Percentiles rank a stretch among this genome's conserved stretches.
phyloP scores from a whole-genome alignment of 2,113 vertebrate species.

The Plestiodon gilberti region DNA sequence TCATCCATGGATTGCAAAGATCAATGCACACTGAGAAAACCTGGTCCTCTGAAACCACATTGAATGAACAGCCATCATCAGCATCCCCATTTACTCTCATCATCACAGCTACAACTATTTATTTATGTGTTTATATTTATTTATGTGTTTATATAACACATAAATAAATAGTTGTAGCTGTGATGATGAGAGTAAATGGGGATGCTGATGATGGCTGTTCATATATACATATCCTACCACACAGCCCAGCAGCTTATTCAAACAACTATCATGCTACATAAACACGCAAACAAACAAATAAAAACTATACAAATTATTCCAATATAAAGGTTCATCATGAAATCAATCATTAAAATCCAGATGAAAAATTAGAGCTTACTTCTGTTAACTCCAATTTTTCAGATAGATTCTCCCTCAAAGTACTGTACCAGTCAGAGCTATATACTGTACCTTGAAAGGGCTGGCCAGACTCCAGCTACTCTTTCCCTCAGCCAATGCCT shows the following conservation, averaged over 20 bases:
- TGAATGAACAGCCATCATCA: neutral
- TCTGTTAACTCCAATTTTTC: too few relatives aligned
- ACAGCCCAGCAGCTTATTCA: neutral
- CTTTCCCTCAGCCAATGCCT: neutral
- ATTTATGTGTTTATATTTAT: too few relatives aligned
- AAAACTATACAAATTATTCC: neutral
- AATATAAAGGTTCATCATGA: neutral
- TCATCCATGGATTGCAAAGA: neutral
- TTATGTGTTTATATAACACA: too few relatives aligned
- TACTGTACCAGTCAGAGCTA: neutral
- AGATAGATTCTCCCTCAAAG: neutral
- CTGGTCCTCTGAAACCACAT: neutral
- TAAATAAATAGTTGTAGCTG: neutral
- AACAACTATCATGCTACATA: neutral
- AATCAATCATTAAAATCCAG: neutral
- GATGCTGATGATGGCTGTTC: neutral
- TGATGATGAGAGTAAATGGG: neutral
- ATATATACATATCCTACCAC: neutral
- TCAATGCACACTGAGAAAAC: neutral
- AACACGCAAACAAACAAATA: neutral
- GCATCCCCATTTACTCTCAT: neutral
- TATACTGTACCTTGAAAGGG: too few relatives aligned
- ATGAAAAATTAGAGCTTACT: neutral
- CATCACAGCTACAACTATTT: neutral
- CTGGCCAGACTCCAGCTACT: neutral